phyloP scores from a whole-genome alignment of 2,113 vertebrate species.

The Sisor rabdophorus region DNA sequence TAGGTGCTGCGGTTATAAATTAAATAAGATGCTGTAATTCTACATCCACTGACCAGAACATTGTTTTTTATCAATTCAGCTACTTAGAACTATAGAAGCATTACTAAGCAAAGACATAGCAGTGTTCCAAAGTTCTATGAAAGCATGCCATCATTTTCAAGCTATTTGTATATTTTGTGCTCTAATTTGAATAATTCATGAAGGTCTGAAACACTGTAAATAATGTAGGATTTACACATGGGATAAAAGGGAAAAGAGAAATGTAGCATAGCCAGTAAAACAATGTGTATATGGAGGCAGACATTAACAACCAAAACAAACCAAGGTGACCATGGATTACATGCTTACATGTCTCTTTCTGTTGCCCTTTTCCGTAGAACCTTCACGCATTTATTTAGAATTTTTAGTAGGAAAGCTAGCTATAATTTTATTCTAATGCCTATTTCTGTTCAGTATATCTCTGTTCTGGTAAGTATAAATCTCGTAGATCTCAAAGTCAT shows the following conservation, averaged over 20 bases:
- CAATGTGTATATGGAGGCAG: neutral
- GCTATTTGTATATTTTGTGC: neutral
- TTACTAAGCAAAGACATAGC: too few relatives aligned
- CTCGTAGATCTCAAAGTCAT: neutral
- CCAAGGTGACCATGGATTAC: neutral
- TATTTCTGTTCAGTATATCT: neutral
- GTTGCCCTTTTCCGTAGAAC: neutral
- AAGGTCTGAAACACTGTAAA: neutral
- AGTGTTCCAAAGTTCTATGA: too few relatives aligned
- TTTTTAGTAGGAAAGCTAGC: neutral
- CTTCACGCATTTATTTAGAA: neutral
- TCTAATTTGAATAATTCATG: neutral
- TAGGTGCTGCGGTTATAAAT: constrained; percentile 15
- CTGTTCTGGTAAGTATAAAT: neutral
- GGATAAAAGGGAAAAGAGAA: neutral
- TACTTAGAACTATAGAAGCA: too few relatives aligned
- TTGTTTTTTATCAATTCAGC: neutral
- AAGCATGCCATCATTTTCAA: neutral
- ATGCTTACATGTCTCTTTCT: too few relatives aligned
- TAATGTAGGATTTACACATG: neutral
- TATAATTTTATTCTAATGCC: too few relatives aligned
- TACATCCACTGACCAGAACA: constrained; percentile 24
- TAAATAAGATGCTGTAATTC: constrained; percentile 30
- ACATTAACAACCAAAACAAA: neutral
- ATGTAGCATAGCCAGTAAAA: neutral